phyloP scores from a whole-genome alignment of 2,797 vertebrate species.

The Silurus aristotelis region DNA sequence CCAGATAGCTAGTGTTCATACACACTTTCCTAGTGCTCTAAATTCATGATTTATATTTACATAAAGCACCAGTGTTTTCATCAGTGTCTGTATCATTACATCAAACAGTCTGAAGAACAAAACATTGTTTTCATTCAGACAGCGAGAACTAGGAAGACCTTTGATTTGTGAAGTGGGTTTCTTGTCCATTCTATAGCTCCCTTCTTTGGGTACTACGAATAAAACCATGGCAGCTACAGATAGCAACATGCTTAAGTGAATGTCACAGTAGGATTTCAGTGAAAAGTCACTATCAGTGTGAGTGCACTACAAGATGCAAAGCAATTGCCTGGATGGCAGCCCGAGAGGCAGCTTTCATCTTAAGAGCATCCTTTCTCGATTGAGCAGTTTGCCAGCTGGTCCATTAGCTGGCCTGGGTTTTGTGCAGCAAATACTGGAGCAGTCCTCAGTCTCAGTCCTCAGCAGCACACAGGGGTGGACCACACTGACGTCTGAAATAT shows the following conservation, averaged over 20 bases:
- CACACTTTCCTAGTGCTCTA: neutral
- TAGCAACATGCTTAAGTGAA: neutral
- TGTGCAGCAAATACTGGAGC: slow-evolving; percentile 18
- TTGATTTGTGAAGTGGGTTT: neutral
- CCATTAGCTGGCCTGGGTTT: slow-evolving; percentile 7
- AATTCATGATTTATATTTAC: no score
- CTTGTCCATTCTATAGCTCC: neutral
- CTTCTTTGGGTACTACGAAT: neutral
- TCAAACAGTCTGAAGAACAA: neutral
- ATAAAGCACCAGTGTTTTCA: no score
- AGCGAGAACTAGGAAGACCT: neutral
- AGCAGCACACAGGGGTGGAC: neutral
- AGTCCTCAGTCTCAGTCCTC: neutral
- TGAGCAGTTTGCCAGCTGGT: slow-evolving; percentile 32
- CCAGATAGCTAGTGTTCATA: neutral
- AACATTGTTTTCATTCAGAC: neutral
- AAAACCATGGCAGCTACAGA: neutral
- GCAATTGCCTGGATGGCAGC: neutral
- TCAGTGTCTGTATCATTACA: no score
- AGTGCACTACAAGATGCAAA: slow-evolving; percentile 1
- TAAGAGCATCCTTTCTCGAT: neutral
- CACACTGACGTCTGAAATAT: no score
- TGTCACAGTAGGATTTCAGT: neutral
- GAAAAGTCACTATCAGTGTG: neutral
- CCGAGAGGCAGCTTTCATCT: slow-evolving; percentile 3